phyloP scores from a whole-genome alignment of 2,113 vertebrate species.

The Nansenia antarctica region DNA sequence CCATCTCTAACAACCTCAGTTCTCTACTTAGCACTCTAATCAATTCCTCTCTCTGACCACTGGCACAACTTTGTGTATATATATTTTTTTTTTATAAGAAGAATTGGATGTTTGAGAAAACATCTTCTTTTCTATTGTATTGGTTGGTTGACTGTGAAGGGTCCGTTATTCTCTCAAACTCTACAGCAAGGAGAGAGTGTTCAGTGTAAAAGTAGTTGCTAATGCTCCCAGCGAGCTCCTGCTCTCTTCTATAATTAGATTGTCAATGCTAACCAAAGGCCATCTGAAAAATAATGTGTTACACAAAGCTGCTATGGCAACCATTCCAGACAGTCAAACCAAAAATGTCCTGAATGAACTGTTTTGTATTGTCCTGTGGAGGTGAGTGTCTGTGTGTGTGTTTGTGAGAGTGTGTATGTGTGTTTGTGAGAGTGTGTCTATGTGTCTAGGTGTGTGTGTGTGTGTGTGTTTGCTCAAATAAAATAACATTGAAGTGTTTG shows the following conservation, averaged over 20 bases:
- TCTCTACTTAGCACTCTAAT: no score
- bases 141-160: neutral
- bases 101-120: neutral
- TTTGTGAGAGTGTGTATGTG: no score
- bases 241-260: neutral
- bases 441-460: no score
- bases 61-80: no score
- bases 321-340: neutral
- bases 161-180: neutral
- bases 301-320: neutral
- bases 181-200: neutral
- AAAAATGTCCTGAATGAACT: neutral
- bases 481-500: no score
- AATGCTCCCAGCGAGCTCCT: neutral
- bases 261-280: neutral
- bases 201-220: neutral
- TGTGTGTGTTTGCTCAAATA: no score
- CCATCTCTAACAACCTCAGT: no score
- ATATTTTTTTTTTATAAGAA: neutral
- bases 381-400: no score
- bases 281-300: no score
- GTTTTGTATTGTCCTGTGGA: no score
- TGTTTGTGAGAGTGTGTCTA: no score
- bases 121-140: neutral
- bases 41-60: constrained; percentile 2